These are phyloP conservation scores for Brachyalestes nurse DNA, from an alignment of 2,797 vertebrate species.

Conservation along the genomic window DNA sequence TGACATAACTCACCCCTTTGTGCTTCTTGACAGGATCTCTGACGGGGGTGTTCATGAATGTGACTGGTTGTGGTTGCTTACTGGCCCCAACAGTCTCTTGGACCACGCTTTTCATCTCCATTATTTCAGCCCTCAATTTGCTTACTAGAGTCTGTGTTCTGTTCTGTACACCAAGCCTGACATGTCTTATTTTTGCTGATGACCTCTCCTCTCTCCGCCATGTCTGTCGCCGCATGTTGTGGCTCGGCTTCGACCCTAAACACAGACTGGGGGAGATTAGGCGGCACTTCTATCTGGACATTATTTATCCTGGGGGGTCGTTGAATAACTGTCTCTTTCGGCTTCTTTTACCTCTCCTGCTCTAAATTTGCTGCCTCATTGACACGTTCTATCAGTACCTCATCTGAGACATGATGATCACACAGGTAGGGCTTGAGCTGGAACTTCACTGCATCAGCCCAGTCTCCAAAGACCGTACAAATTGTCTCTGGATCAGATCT, in stretches of 20 bases:
- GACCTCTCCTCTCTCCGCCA: too few relatives aligned
- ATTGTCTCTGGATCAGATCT: not conserved
- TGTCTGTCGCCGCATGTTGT: not conserved
- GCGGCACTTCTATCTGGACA: not conserved
- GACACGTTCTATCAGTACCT: not conserved
- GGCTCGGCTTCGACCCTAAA: not conserved
- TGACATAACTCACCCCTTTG: not conserved
- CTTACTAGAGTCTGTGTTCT: too few relatives aligned
- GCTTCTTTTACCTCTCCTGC: not conserved
- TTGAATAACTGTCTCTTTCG: not conserved
- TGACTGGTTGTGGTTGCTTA: not conserved
- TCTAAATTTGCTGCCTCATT: not conserved
- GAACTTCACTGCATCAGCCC: not conserved
- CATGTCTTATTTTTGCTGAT: too few relatives aligned
- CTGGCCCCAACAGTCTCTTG: not conserved
- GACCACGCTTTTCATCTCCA: not conserved
- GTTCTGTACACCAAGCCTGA: too few relatives aligned
- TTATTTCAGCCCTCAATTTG: slow-evolving; percentile 24
- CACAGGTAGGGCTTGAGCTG: not conserved
- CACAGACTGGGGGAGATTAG: too few relatives aligned
- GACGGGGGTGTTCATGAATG: too few relatives aligned
- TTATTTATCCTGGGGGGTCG: not conserved
- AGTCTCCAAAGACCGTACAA: not conserved
- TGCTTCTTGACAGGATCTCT: too few relatives aligned
- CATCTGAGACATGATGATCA: not conserved